Evolutionary conservation across 2,113 vertebrate genomes (phyloP), one percentile per base, ranked within the genome.

Genomic region (Tachysurus vachellii): DNA sequence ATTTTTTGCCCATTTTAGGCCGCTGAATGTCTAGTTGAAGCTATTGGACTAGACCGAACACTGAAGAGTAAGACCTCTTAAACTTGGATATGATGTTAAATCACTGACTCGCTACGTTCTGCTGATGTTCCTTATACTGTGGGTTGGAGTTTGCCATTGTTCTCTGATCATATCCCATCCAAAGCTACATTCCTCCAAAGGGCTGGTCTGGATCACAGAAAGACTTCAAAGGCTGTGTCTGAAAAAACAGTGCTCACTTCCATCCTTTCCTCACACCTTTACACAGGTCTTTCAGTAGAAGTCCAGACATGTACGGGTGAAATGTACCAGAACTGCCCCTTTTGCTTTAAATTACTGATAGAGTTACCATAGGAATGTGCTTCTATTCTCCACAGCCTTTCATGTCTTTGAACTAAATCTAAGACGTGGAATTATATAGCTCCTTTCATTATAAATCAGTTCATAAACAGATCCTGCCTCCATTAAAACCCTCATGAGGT

Each of bases 141-240:
- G 83, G 87, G 90, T 91, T 89, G 64, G 53, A 73, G 83, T 88
- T 85, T 42, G 68, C 61, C 76, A 86, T 83, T 80, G 75, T 84
- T 79, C n/a, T 31, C 17, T 31, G 75, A 75, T 85, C 82, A 68
- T 1, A 31, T 54, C 47, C 50, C 3, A 3, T 88, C 82, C 56
- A 23, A 14, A 76, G 4, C 14, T 53, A 66, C 80, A 85, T 87
- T 87, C 54, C 77, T 90, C 47, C 66, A 16, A 44, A 44, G 31
- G 83, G n/a, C 28, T 89, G 68, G 17, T 86, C 84, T 68, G 73
- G 85, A 88, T 28, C 26, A 73, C 59, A 50, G 88, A 75, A 36
- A 42, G 53, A 85, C 79, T 91, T 92, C 91, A 93, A 92, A 93
- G 89, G 76, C 68, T n/a, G 11, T 11, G 71, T 85, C 76, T 85